These are phyloP conservation scores for Nibea coibor DNA, from an alignment of 2,113 vertebrate genomes.

Conservation along the genomic window DNA sequence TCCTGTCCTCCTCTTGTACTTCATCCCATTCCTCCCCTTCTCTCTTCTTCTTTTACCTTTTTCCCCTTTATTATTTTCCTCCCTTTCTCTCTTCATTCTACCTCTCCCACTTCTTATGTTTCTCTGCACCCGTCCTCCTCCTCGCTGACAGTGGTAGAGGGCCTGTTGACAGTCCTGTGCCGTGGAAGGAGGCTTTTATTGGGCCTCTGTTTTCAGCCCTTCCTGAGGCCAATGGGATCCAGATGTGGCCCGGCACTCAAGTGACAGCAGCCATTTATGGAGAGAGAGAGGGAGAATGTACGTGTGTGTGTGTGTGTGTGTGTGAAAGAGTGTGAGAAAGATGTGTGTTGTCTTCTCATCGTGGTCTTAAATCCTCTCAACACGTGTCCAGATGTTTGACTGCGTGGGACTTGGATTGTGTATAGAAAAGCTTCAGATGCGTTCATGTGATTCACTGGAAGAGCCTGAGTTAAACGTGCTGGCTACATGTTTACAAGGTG, in stretches of 20 bases:
- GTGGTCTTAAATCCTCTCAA: conserved; percentile 8
- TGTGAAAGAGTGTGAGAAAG: conserved; percentile 26
- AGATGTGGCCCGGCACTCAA: conserved; percentile 65
- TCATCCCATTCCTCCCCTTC: not conserved
- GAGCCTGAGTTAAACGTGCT: not conserved
- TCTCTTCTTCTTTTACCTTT: not conserved
- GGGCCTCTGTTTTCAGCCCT: conserved; percentile 60
- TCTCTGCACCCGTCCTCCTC: not conserved
- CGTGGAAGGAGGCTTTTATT: conserved; percentile 66
- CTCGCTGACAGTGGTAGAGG: conserved; percentile 14
- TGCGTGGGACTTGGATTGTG: not conserved
- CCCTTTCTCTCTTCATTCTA: not conserved
- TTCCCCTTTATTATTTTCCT: not conserved
- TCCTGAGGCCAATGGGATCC: conserved; percentile 76
- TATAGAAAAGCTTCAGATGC: not conserved
- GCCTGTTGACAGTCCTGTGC: conserved; percentile 57
- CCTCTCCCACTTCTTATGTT: not conserved
- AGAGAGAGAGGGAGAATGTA: conserved; percentile 16
- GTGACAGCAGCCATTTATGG: conserved; percentile 69
- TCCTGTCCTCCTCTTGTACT: not conserved
- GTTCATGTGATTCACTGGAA: not conserved
- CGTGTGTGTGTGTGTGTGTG: not conserved
- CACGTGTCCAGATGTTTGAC: conserved; percentile 31
- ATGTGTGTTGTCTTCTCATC: conserved; percentile 24
- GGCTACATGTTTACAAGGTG: not conserved